Evolutionary conservation across 1,140 invertebrate genomes (phyloP), one percentile per base, ranked within the genome.

Genomic region (Tetragonula clypearis): DNA sequence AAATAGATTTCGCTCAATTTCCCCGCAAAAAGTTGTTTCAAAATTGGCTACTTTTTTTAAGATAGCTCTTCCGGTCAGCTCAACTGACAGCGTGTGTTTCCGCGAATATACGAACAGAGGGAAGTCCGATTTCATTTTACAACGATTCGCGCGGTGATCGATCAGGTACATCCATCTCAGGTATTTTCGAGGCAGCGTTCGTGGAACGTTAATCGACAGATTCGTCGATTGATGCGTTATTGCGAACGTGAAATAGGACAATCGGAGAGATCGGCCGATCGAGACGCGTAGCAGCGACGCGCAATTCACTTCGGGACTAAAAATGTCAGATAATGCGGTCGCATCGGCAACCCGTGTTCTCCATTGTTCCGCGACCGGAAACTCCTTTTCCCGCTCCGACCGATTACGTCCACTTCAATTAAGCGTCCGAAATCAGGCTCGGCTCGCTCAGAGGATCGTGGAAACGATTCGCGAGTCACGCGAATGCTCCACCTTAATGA

Each of bases 401-500:
- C 30, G 81, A 84, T 84, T 69, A 78, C 55, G 35, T 53, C 9
- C n/a, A 49, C 17, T 49, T 26, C 81, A 60, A 84, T 86, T 79
- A 84, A 72, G 55, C 80, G 30, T 11, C 41, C 26, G 21, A 82
- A 82, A 68, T 73, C 49, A 62, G 26, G 26, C 56, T 41, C 30
- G 35, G 12, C 12, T 15, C 41, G 41, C 41, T 49, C 41, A 49
- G 2, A 49, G n/a, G 26, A 56, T 30, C 73, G 9, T 49, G 14
- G 23, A 23, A 21, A 3, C 23, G 41, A n/a, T n/a, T n/a, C 26
- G 26, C 55, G 56, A 62, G n/a, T 72, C 30, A 30, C 30, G 23
- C 66, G 55, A 56, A 30, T 41, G 21, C 26, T 55, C 9, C 53
- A 56, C 41, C 65, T 35, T 69, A 79, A 69, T 69, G 78, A 69